phyloP scores from a whole-genome alignment of 1,140 invertebrate species.

The Apis dorsata region DNA sequence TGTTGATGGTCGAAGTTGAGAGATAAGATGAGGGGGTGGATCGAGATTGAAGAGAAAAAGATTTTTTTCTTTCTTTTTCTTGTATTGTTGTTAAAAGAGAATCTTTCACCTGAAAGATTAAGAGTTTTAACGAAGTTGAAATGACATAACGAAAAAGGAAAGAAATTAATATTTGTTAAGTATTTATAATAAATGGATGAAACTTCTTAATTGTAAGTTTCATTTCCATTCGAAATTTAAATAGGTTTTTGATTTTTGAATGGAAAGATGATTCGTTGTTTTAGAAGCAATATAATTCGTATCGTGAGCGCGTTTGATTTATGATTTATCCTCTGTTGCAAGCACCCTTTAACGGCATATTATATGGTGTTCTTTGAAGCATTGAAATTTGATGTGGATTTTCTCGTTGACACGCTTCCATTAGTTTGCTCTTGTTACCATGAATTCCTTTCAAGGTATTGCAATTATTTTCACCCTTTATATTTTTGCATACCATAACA shows the following conservation, averaged over 20 bases:
- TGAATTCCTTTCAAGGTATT: slow-evolving; percentile 20
- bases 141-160: too few relatives aligned
- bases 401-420: slow-evolving; percentile 4
- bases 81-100: too few relatives aligned
- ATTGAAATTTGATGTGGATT: slow-evolving; percentile 20
- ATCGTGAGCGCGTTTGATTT: not conserved
- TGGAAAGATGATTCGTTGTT: not conserved
- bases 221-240: not conserved
- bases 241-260: not conserved
- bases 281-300: not conserved
- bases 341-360: not conserved
- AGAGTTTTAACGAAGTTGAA: too few relatives aligned
- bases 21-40: not conserved
- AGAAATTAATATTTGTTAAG: too few relatives aligned
- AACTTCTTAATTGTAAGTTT: not conserved
- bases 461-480: not conserved
- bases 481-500: not conserved
- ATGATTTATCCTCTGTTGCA: not conserved
- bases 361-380: not conserved
- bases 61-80: too few relatives aligned
- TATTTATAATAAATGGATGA: too few relatives aligned
- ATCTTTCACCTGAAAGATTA: too few relatives aligned
- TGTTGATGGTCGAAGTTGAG: too few relatives aligned
- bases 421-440: slow-evolving; percentile 7
- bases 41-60: too few relatives aligned